phyloP scores from a whole-genome alignment of 2,797 vertebrate species.

The Anguilla obscura region DNA sequence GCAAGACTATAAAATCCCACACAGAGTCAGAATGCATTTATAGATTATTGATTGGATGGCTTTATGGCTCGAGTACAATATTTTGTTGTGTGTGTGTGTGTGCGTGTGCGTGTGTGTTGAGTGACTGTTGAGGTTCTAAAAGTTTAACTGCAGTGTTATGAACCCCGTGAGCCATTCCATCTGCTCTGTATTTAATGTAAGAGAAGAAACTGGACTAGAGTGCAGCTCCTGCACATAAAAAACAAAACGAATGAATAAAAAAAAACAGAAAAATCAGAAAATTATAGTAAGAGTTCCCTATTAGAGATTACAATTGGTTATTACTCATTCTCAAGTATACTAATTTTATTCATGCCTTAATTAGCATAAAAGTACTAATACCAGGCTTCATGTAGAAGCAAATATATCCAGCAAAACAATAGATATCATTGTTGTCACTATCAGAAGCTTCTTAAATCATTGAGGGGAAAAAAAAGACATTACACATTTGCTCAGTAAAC shows the following conservation, averaged over 20 bases:
- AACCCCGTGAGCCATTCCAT: neutral
- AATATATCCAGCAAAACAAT: neutral
- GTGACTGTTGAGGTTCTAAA: constrained; percentile 18
- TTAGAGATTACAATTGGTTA: neutral
- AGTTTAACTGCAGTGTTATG: constrained; percentile 9
- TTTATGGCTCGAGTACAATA: constrained; percentile 59
- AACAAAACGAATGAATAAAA: neutral
- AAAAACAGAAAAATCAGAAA: neutral
- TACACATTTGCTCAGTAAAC: neutral
- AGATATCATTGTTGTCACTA: neutral
- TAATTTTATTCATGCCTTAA: neutral
- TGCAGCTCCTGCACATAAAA: too few species aligned
- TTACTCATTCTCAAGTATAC: neutral
- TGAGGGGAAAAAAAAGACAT: neutral
- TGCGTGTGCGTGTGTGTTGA: constrained; percentile 5
- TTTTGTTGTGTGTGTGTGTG: constrained; percentile 22
- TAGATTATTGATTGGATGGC: constrained; percentile 67
- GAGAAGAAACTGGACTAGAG: neutral
- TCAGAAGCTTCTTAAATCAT: neutral
- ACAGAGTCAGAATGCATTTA: constrained; percentile 49
- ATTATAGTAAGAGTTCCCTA: neutral
- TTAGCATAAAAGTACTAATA: neutral
- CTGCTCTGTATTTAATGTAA: neutral
- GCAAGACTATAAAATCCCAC: constrained; percentile 19
- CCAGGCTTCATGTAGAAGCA: neutral